Conservation (phyloP, 2,113 vertebrate genomes). For the Sturnus vulgaris region DNA sequence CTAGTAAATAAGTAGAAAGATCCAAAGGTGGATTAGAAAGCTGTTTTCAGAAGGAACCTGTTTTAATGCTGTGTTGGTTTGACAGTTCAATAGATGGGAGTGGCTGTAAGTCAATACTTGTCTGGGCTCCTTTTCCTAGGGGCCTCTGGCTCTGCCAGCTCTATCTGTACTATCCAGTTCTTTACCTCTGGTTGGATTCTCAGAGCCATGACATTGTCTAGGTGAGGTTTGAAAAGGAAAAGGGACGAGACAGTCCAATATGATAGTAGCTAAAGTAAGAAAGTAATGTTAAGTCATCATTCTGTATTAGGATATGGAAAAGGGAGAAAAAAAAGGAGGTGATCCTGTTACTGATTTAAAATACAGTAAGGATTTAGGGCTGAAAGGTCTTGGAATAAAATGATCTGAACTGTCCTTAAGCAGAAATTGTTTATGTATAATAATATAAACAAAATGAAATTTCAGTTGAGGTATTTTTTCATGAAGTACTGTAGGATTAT, state of each 20-base stretch:
- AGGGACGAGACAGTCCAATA: neutral
- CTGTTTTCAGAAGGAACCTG: slow-evolving; percentile 12
- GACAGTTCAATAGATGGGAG: slow-evolving; percentile 51
- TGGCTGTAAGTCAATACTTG: slow-evolving; percentile 54
- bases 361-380: neutral
- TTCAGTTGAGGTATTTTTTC: neutral
- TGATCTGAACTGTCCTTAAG: neutral
- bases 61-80: slow-evolving; percentile 21
- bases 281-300: neutral
- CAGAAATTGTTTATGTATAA: neutral
- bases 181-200: neutral
- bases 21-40: neutral
- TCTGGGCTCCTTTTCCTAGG: neutral
- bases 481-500: neutral
- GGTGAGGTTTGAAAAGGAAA: neutral
- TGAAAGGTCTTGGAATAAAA: neutral
- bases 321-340: accelerated
- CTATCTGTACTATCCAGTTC: neutral
- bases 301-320: neutral
- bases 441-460: neutral
- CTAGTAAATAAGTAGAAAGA: neutral
- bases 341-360: neutral
- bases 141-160: neutral
- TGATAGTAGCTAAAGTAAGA: neutral
- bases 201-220: neutral